These are phyloP conservation scores for Corvus cornix DNA, from an alignment of 2,113 vertebrate genomes.

Conservation along the genomic window DNA sequence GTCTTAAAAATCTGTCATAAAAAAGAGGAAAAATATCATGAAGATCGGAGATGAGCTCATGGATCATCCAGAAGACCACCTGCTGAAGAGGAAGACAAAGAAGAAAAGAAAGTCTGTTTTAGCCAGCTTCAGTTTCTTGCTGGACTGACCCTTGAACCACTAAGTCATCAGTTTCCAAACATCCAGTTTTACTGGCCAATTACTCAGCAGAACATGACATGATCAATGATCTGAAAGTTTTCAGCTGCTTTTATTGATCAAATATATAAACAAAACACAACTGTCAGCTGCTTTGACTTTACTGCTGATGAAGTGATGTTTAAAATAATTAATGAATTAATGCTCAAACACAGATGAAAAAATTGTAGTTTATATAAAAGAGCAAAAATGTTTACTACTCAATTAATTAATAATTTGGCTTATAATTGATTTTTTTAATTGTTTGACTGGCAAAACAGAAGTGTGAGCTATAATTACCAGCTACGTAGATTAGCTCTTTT, in stretches of 20 bases:
- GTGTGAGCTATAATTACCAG: conserved; percentile 56
- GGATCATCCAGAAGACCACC: conserved; percentile 11
- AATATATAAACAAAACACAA: conserved; percentile 72
- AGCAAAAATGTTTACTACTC: conserved; percentile 67
- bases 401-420: conserved; percentile 76
- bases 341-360: conserved; percentile 61
- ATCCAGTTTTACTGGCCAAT: conserved; percentile 65
- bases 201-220: conserved; percentile 74
- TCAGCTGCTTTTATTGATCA: conserved; percentile 72
- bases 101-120: conserved; percentile 33
- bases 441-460: conserved; percentile 69
- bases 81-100: conserved; percentile 10
- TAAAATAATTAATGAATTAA: conserved; percentile 76
- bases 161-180: conserved; percentile 71
- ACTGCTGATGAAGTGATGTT: conserved; percentile 69
- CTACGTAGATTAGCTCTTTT: conserved; percentile 1
- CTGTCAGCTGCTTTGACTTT: conserved; percentile 71
- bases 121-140: conserved; percentile 44
- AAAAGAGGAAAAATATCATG: conserved; percentile 47
- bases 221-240: conserved; percentile 75
- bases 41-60: background rate
- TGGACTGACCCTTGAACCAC: conserved; percentile 63
- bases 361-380: conserved; percentile 67
- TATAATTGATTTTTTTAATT: conserved; percentile 74
- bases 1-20: background rate